Base-by-base conservation (phyloP, 2,113 vertebrate species). In the Ciconia maguari region DNA sequence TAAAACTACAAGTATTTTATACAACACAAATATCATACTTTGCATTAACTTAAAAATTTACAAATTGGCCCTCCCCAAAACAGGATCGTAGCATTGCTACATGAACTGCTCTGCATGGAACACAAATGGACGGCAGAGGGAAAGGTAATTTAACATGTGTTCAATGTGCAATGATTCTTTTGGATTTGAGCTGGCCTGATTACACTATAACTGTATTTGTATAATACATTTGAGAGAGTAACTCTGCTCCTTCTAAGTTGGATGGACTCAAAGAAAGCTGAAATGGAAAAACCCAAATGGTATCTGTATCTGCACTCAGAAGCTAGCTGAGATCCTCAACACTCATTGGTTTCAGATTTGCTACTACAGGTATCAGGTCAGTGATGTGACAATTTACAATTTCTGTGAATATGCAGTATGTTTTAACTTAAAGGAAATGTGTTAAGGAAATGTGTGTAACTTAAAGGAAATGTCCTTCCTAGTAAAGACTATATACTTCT, bases 41-140 rank as follows among this genome's bases (percentile, higher is more conserved):
- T 24, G 72, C 62, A 13, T 54, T 58, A 69, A 78, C 32, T 32
- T 52, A n/a, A 70, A 66, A 38, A 7, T 12, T 48, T 66, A 11
- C 36, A 62, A 75, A 57, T 29, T 29, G 13, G 14, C 21, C 27
- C 12, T 51, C 20, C 13, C 14, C 7, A 58, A n/a, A 82, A 6
- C 26, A 81, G 13, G 24, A 76, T 46, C 29, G 29, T 13, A 38
- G 32, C 7, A 20, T 13, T 38, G 48, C 26, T 49, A 55, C 13
- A 41, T 16, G 13, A 81, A 52, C 27, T 48, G 34, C 26, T 65
- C 57, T 46, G 24, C 44, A 60, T 5, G 46, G 24, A 55, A 57
- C 9, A n/a, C 19, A 69, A 69, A 70, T 6, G 5, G 27, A 51
- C 0, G 2, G 7, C 0, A 2, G 9, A 7, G 9, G 8, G 19